Evolutionary conservation across 2,113 vertebrate genomes (phyloP).

Genomic region (Notarius quadriscutis): DNA sequence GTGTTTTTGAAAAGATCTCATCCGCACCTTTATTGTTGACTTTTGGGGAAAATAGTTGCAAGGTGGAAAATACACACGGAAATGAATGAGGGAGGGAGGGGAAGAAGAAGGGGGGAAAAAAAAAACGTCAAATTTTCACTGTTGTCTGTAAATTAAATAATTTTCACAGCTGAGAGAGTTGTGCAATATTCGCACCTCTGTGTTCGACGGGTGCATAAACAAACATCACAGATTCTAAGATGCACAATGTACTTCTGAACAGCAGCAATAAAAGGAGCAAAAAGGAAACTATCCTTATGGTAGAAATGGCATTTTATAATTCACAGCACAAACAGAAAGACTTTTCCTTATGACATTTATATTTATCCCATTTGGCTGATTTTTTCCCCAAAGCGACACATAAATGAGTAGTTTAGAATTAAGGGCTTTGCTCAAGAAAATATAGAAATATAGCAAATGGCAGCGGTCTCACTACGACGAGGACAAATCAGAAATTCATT

Average conservation of each 20-base stretch:
- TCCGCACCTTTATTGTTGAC: not conserved
- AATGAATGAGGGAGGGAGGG: not conserved
- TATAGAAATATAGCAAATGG: not conserved
- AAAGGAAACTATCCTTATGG: not conserved
- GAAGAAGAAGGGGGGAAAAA: no score
- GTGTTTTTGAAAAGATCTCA: slow-evolving; percentile 18
- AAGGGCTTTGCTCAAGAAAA: not conserved
- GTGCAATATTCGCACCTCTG: not conserved
- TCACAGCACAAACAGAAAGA: not conserved
- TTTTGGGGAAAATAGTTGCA: not conserved
- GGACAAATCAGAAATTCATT: not conserved
- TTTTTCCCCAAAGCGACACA: not conserved
- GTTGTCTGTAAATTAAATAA: not conserved
- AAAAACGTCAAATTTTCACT: no score
- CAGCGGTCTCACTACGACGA: not conserved
- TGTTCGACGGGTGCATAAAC: not conserved
- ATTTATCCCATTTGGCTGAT: not conserved
- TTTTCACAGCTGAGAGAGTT: not conserved
- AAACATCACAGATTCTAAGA: not conserved
- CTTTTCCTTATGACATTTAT: not conserved
- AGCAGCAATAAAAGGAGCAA: not conserved
- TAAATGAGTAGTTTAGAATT: not conserved
- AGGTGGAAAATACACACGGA: not conserved
- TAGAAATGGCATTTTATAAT: not conserved
- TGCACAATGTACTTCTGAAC: not conserved